These are phyloP conservation scores for Denticeps clupeoides DNA, from an alignment of 2,797 vertebrate species.

Conservation along the genomic window DNA sequence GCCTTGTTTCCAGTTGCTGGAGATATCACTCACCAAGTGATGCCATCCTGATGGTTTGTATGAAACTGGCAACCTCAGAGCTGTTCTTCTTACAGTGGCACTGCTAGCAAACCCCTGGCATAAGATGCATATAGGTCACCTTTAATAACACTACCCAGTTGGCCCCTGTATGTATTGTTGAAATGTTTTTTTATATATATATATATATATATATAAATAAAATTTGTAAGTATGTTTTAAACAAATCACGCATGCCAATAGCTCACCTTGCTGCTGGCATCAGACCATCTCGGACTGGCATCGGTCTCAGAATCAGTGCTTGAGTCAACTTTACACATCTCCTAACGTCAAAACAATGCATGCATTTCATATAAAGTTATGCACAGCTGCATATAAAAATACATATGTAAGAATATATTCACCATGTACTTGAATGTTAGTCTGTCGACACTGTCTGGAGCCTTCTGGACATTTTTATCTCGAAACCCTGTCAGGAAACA, in stretches of 20 bases:
- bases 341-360: conserved; percentile 40
- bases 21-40: conserved; percentile 10
- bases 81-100: conserved; percentile 35
- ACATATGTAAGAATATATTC: conserved; percentile 12
- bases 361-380: background rate
- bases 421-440: conserved; percentile 67
- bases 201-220: background rate
- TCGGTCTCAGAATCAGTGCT: conserved; percentile 74
- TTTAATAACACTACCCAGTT: too few species aligned
- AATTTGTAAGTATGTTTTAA: background rate
- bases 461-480: conserved; percentile 27
- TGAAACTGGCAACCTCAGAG: conserved; percentile 12
- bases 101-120: conserved; percentile 52
- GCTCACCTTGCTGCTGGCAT: conserved; percentile 58
- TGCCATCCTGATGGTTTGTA: conserved; percentile 35
- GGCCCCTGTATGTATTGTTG: too few species aligned
- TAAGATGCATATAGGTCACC: too few species aligned
- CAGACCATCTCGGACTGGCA: conserved; percentile 53
- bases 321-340: conserved; percentile 68
- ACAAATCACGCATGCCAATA: background rate
- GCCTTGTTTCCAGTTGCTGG: background rate
- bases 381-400: background rate
- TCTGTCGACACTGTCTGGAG: conserved; percentile 44
- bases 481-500: conserved; percentile 24
- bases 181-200: too few species aligned